phyloP scores from a whole-genome alignment of 2,888 invertebrate species.

The Steinernema scapterisci region DNA sequence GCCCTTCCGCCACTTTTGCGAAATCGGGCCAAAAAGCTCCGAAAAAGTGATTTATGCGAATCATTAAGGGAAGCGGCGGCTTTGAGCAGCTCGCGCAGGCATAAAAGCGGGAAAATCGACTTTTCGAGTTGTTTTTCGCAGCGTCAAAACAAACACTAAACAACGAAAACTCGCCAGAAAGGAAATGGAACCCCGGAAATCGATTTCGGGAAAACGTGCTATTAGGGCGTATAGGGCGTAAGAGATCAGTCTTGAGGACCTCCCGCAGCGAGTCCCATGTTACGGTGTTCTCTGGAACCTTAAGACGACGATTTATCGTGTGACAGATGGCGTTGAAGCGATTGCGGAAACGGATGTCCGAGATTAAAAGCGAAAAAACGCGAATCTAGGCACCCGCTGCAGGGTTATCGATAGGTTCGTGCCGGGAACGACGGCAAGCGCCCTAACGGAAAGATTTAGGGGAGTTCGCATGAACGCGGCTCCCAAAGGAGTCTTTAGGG shows the following conservation, averaged over 20 bases:
- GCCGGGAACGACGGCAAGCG: background rate
- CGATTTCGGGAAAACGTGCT: background rate
- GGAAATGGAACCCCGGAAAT: background rate
- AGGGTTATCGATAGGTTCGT: background rate
- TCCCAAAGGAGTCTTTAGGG: background rate
- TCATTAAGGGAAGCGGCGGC: slow-evolving; percentile 8
- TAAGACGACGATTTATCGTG: too few species aligned
- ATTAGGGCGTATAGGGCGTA: too few species aligned
- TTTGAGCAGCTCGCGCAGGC: background rate
- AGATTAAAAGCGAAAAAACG: too few species aligned
- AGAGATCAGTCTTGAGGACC: too few species aligned
- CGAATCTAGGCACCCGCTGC: too few species aligned
- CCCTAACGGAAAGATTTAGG: background rate
- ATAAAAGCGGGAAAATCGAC: background rate
- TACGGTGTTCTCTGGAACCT: too few species aligned
- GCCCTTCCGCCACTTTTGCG: too few species aligned
- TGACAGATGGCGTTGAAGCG: too few species aligned
- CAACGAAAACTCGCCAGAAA: too few species aligned
- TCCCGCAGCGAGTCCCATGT: background rate
- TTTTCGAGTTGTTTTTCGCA: background rate
- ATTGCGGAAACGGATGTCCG: too few species aligned
- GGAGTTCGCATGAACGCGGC: slow-evolving; percentile 7
- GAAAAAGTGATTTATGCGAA: slow-evolving; percentile 19
- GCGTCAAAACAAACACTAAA: background rate
- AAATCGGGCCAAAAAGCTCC: too few species aligned